Conservation (phyloP, 2,797 vertebrate genomes). For the Mergus octosetaceus region DNA sequence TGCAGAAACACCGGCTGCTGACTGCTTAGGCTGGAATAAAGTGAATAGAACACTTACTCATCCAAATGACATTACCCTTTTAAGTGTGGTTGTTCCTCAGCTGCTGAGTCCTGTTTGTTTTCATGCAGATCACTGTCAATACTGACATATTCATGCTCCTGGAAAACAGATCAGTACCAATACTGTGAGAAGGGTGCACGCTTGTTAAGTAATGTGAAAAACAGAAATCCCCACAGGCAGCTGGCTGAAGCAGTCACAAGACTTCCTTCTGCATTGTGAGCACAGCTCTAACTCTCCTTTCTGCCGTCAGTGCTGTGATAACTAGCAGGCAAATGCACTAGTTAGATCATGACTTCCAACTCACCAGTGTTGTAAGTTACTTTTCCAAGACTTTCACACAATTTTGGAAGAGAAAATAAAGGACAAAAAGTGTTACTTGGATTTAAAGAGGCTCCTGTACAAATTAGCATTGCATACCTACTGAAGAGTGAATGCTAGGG, state of each 20-base stretch:
- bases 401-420: not conserved
- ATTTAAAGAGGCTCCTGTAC: not conserved
- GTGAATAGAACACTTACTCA: not conserved
- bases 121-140: slow-evolving; percentile 45
- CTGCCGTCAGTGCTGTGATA: not conserved
- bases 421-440: accelerated
- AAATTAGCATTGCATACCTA: accelerated
- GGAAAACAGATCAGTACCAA: slow-evolving; percentile 39
- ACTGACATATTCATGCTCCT: slow-evolving; percentile 66
- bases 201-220: not conserved
- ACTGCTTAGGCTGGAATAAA: not conserved
- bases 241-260: not conserved
- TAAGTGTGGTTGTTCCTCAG: not conserved
- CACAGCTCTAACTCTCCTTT: not conserved
- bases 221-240: not conserved
- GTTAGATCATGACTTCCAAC: not conserved
- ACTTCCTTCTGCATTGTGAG: accelerated
- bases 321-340: not conserved
- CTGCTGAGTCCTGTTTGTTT: slow-evolving; percentile 7
- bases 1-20: not conserved
- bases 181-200: not conserved
- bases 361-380: not conserved
- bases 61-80: slow-evolving; percentile 71
- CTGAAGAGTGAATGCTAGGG: not conserved
- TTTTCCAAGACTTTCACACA: not conserved